Evolutionary conservation across 2,113 vertebrate species (phyloP).

Genomic region (Hydrolagus affinis): DNA sequence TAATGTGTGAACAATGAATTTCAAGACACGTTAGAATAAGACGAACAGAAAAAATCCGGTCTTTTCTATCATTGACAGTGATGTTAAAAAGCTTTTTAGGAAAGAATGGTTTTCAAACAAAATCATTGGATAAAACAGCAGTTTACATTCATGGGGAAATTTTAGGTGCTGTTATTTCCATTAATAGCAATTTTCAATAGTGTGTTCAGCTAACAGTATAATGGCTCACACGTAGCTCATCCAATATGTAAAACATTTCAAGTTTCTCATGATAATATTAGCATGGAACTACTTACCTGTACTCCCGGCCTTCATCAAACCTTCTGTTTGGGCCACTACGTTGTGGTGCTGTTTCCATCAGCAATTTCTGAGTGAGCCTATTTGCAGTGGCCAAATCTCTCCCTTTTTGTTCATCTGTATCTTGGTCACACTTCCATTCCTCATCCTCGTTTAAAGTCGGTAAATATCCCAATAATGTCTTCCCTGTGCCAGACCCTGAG

Average conservation of each 20-base stretch:
- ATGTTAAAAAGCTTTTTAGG: not conserved
- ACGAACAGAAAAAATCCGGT: not conserved
- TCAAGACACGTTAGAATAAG: not conserved
- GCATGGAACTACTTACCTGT: conserved; percentile 64
- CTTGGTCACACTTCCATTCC: conserved; percentile 80
- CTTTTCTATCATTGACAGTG: not conserved
- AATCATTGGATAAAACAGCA: not conserved
- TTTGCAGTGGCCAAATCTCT: conserved; percentile 58
- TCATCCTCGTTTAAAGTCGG: conserved; percentile 81
- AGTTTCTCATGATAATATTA: not conserved
- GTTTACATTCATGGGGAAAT: not conserved
- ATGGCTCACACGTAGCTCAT: not conserved
- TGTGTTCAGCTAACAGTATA: not conserved
- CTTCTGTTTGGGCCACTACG: conserved; percentile 57
- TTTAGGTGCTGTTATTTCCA: not conserved
- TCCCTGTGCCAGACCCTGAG: conserved; percentile 70
- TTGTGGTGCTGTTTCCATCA: conserved; percentile 70
- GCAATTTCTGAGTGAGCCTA: conserved; percentile 74
- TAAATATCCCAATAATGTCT: conserved; percentile 69
- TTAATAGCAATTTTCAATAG: not conserved
- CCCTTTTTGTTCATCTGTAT: conserved; percentile 51
- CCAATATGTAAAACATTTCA: not conserved
- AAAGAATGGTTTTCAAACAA: not conserved
- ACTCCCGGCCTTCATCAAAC: conserved; percentile 75
- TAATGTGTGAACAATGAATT: not conserved